Conservation (phyloP, 2,797 vertebrate genomes). For the Discoglossus pictus region DNA sequence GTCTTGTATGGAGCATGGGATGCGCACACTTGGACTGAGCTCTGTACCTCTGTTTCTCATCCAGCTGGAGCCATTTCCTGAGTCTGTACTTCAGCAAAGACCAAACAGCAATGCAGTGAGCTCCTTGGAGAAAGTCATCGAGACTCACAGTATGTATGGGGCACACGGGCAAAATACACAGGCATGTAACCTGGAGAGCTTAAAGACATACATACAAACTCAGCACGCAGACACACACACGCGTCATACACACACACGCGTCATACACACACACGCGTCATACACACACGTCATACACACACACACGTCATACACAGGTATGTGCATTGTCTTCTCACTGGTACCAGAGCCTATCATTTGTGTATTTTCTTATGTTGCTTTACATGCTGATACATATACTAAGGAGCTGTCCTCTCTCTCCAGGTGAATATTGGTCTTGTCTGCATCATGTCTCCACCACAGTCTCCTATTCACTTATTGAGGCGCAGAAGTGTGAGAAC, state of each 20-base stretch:
- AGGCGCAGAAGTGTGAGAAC: conserved; percentile 84
- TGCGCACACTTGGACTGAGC: no score
- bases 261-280: no score
- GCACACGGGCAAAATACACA: conserved; percentile 1
- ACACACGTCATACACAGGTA: no score
- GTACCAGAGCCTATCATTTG: no score
- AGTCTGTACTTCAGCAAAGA: conserved; percentile 86
- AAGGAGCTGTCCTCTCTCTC: not conserved
- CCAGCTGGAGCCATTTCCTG: conserved; percentile 89
- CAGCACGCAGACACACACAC: no score
- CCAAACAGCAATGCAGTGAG: conserved; percentile 86
- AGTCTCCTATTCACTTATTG: conserved; percentile 82
- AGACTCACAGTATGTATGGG: conserved; percentile 84
- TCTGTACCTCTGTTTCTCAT: conserved; percentile 13
- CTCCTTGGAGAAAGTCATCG: conserved; percentile 93
- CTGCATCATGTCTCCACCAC: conserved; percentile 82
- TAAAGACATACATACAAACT: no score
- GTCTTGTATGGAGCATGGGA: no score
- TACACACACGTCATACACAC: no score
- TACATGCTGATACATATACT: not conserved
- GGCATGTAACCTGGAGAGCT: no score
- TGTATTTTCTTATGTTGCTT: conserved; percentile 11
- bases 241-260: no score
- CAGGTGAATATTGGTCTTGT: conserved; percentile 94
- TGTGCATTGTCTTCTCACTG: no score